These are phyloP conservation scores for Hemicentrotus pulcherrimus DNA, from an alignment of 35 echinoderm and acorn worm species.

Conservation along the genomic window DNA sequence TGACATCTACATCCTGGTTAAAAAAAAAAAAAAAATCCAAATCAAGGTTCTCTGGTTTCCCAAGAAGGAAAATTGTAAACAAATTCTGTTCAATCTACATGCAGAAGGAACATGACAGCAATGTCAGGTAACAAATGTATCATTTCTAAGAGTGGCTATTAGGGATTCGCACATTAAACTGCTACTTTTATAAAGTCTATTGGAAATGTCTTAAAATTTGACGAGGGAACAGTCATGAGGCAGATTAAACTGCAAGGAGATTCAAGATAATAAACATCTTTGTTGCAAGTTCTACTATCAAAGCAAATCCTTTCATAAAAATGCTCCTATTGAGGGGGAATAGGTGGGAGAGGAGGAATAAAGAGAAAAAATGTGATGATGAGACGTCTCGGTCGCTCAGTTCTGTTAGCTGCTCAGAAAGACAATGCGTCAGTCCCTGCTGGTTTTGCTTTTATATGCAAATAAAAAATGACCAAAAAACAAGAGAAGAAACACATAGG, in stretches of 20 bases:
- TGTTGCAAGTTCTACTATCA: not conserved
- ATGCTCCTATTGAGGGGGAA: not conserved
- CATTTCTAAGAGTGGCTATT: not conserved
- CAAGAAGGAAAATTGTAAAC: too few species aligned
- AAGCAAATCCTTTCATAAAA: not conserved
- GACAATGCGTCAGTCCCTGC: not conserved
- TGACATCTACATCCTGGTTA: too few species aligned
- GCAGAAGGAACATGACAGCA: not conserved
- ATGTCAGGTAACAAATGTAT: not conserved
- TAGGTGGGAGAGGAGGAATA: not conserved
- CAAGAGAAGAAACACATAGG: slow-evolving; percentile 41
- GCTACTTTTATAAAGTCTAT: not conserved
- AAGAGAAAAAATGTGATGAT: slow-evolving; percentile 5
- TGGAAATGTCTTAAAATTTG: not conserved
- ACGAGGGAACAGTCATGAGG: not conserved
- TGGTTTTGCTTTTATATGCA: slow-evolving; percentile 27
- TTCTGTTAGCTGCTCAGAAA: slow-evolving; percentile 16
- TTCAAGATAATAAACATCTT: not conserved
- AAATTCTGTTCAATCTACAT: not conserved
- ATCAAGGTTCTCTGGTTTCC: not conserved
- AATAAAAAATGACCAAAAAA: slow-evolving; percentile 41
- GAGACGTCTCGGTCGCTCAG: not conserved
- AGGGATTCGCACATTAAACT: not conserved
- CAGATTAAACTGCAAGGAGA: not conserved
- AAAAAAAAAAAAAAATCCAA: too few species aligned